Percentiles rank a stretch among this genome's conserved stretches.
These are phyloP conservation scores for Platyscapa corneri DNA, from an alignment of 1,140 invertebrate genomes.

Conservation along the genomic window DNA sequence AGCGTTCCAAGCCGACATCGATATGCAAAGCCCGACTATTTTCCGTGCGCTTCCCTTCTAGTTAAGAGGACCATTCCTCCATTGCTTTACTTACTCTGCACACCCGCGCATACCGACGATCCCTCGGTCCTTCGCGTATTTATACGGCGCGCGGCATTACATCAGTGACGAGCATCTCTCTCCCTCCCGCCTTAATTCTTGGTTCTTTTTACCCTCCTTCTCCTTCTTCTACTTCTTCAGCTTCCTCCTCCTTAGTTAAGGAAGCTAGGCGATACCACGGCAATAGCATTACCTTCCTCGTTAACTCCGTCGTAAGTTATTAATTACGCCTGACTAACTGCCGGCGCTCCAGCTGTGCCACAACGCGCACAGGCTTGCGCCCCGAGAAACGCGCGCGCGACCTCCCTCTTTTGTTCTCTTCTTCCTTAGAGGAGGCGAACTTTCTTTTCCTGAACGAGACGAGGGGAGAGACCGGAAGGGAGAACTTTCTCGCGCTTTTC, in stretches of 20 bases:
- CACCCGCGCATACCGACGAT: background rate
- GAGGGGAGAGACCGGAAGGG: background rate
- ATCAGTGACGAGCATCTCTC: constrained; percentile 47
- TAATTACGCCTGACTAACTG: constrained; percentile 69
- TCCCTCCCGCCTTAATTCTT: constrained; percentile 48
- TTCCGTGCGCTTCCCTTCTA: background rate
- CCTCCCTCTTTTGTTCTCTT: constrained; percentile 6
- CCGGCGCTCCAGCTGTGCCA: constrained; percentile 65
- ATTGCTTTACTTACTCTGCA: too few species aligned
- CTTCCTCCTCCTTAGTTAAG: constrained; percentile 44
- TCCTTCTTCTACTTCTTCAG: too few species aligned
- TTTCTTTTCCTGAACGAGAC: background rate
- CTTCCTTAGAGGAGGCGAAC: background rate
- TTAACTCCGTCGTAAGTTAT: constrained; percentile 68
- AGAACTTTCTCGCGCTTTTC: constrained; percentile 5
- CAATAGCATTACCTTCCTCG: constrained; percentile 63
- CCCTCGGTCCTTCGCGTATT: constrained; percentile 48
- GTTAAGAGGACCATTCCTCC: background rate
- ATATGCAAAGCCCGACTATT: constrained; percentile 42
- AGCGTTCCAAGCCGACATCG: constrained; percentile 34
- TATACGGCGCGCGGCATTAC: constrained; percentile 53
- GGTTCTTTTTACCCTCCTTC: constrained; percentile 50
- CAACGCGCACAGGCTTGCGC: background rate
- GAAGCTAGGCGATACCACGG: constrained; percentile 42
- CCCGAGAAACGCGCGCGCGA: background rate